Base-by-base conservation (phyloP, 2,888 invertebrate species). In the Apantesis nais region DNA sequence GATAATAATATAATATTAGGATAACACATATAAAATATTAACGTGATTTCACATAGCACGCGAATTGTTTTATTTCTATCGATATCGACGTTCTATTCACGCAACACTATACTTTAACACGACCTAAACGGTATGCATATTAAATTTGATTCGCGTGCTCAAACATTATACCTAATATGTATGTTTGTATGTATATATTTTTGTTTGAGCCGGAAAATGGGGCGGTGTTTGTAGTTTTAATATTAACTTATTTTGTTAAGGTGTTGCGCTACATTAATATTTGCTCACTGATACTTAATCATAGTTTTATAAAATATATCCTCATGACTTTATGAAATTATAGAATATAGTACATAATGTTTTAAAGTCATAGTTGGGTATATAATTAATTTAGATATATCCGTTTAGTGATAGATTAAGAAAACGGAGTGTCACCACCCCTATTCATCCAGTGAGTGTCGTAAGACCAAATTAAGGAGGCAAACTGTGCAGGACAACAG, bases 141-240 rank as follows among this genome's bases (percentile, higher is more conserved):
- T 84, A 86, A 86, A 87, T 83, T 85, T 82, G 86, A 86, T 88
- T 88, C 86, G 88, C 88, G 88, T 86, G 89, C 82, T 86, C 80
- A 85, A 88, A 85, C 82, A 81, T 78, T 86, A 83, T 86, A 86
- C 74, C 63, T 87, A 87, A 44, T 64, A 48, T 31, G 11, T 39
- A 31, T 48, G 16, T 31, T 34, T 25, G 25, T 63, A 8, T 86
- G 75, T 77, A 74, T 73, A 58, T 31, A 63, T 74, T 78, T 74
- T 74, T 83, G 78, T 79, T 79, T 61, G 72, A 78, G 73, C 77
- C 82, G 77, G 78, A 82, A 86, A 86, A 82, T 88, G 74, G 83
- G 83, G 75, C 79, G 82, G 74, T 78, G 75, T 76, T 81, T 77
- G 71, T 71, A 64, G 65, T 75, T 83, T 84, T 81, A 22, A 22